Conservation (phyloP, 2,797 vertebrate species). For the Steatocranus sp. region DNA sequence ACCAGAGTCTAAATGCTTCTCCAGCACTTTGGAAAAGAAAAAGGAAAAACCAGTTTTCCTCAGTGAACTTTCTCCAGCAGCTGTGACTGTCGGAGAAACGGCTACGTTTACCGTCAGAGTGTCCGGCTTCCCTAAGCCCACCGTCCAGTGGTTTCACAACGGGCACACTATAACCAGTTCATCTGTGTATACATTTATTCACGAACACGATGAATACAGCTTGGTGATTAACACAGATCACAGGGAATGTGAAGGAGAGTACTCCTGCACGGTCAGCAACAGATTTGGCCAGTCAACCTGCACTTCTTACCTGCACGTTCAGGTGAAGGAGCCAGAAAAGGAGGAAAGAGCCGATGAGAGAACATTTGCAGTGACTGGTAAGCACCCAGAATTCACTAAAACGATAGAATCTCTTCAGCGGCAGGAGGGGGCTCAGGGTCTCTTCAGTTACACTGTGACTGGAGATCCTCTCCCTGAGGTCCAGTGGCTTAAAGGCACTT, state of each 20-base stretch:
- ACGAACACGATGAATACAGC: constrained; percentile 78
- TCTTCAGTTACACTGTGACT: constrained; percentile 77
- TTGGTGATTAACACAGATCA: constrained; percentile 78
- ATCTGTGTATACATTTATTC: constrained; percentile 70
- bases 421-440: constrained; percentile 64
- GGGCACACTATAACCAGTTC: constrained; percentile 68
- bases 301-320: constrained; percentile 78
- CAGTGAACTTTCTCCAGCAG: constrained; percentile 73
- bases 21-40: constrained; percentile 70
- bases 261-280: constrained; percentile 81
- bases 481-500: constrained; percentile 80
- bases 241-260: constrained; percentile 81
- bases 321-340: constrained; percentile 46
- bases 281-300: constrained; percentile 75
- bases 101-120: constrained; percentile 80
- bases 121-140: constrained; percentile 79
- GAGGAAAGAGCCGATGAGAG: not conserved
- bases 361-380: constrained; percentile 14
- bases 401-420: constrained; percentile 61
- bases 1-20: constrained; percentile 79
- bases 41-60: constrained; percentile 84
- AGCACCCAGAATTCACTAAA: constrained; percentile 76
- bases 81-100: constrained; percentile 75
- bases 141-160: constrained; percentile 85
- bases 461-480: constrained; percentile 80